Percentiles rank a stretch among this genome's conserved stretches.
phyloP scores from a whole-genome alignment of 2,113 vertebrate species.

The Poeciliopsis prolifica region DNA sequence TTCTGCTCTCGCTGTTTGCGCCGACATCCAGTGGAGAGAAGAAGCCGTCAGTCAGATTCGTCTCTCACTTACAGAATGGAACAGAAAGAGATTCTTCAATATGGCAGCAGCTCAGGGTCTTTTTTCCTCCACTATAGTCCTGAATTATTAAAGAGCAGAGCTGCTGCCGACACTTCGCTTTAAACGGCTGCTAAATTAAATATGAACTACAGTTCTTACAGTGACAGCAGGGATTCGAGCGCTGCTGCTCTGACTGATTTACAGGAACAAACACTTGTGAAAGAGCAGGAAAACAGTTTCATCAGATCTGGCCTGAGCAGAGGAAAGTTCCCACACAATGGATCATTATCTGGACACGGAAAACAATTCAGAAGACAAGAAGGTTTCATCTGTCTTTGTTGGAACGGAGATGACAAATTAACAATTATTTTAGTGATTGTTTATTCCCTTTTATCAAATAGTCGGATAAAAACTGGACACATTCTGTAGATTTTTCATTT shows the following conservation, averaged over 20 bases:
- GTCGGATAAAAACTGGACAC: too few species aligned
- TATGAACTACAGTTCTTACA: constrained; percentile 68
- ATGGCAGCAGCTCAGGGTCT: constrained; percentile 56
- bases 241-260: background rate
- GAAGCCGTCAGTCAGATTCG: background rate
- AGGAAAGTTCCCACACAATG: background rate
- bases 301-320: background rate
- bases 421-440: too few species aligned
- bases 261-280: background rate
- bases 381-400: background rate
- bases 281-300: background rate
- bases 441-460: too few species aligned
- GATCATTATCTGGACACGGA: background rate
- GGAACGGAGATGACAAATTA: background rate
- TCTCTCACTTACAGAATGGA: constrained; percentile 46
- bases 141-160: constrained; percentile 73
- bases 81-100: constrained; percentile 52
- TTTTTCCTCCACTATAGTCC: constrained; percentile 55
- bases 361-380: background rate
- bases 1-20: background rate
- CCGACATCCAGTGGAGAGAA: background rate
- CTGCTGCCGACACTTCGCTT: constrained; percentile 65
- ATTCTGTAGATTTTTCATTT: too few species aligned
- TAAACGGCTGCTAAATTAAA: constrained; percentile 73
- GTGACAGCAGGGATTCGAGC: constrained; percentile 51